phyloP scores from a whole-genome alignment of 2,888 invertebrate species.

The Diaperis boleti region DNA sequence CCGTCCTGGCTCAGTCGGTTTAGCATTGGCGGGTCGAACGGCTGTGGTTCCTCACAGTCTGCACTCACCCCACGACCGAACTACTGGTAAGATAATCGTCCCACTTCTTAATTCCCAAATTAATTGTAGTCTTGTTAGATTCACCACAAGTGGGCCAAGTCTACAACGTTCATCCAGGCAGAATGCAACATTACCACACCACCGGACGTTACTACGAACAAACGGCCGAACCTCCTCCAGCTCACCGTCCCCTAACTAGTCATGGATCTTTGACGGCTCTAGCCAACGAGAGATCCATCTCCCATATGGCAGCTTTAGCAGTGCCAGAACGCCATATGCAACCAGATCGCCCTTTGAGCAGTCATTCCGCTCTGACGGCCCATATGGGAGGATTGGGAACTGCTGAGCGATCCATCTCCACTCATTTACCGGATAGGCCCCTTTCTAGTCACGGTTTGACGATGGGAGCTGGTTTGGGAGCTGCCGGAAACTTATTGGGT shows the following conservation, averaged over 20 bases:
- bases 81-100: slow-evolving; percentile 71
- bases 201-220: slow-evolving; percentile 70
- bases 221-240: slow-evolving; percentile 74
- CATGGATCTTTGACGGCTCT: slow-evolving; percentile 63
- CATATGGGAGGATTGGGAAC: slow-evolving; percentile 31
- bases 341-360: slow-evolving; percentile 58
- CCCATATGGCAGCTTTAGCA: slow-evolving; percentile 60
- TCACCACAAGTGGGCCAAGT: slow-evolving; percentile 79
- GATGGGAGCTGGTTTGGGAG: slow-evolving; percentile 64
- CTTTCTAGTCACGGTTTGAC: slow-evolving; percentile 63
- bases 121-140: no score
- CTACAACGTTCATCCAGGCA: slow-evolving; percentile 68
- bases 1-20: slow-evolving; percentile 69
- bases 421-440: slow-evolving; percentile 51
- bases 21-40: slow-evolving; percentile 67
- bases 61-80: slow-evolving; percentile 78
- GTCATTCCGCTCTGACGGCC: slow-evolving; percentile 49
- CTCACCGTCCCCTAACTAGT: slow-evolving; percentile 67
- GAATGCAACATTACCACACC: slow-evolving; percentile 66
- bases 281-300: slow-evolving; percentile 61
- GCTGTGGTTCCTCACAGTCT: slow-evolving; percentile 76
- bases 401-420: slow-evolving; percentile 55
- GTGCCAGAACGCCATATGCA: slow-evolving; percentile 51
- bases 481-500: slow-evolving; percentile 64
- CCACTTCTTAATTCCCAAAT: no score